phyloP scores from a whole-genome alignment of 2,797 vertebrate genomes.

The Cichlasoma orientale region DNA sequence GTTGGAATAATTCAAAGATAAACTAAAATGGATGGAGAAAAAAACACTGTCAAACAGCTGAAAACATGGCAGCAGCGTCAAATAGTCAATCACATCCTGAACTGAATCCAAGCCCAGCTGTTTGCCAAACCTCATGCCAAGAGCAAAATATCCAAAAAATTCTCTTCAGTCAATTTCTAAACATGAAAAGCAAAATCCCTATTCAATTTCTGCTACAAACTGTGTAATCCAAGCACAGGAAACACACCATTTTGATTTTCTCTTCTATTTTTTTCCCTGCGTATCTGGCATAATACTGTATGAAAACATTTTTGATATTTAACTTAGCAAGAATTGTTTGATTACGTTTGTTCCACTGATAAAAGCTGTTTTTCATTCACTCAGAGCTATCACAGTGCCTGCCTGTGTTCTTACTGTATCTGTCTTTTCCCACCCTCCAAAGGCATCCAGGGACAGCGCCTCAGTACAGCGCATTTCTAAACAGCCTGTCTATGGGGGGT shows the following conservation, averaged over 20 bases:
- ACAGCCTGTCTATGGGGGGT: constrained; percentile 74
- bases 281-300: not conserved
- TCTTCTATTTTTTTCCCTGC: not conserved
- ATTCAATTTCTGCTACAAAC: constrained; percentile 20
- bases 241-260: not conserved
- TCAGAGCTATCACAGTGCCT: not conserved
- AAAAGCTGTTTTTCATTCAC: constrained; percentile 2
- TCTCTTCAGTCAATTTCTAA: constrained; percentile 38
- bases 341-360: constrained; percentile 15
- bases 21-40: not conserved
- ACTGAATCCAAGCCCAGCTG: constrained; percentile 46
- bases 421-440: constrained; percentile 40
- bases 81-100: constrained; percentile 43
- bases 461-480: constrained; percentile 73
- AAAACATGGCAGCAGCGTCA: constrained; percentile 42
- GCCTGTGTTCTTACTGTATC: constrained; percentile 30
- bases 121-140: constrained; percentile 51
- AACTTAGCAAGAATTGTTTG: constrained; percentile 20
- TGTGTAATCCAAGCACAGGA: constrained; percentile 13
- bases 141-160: constrained; percentile 49
- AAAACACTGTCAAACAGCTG: constrained; percentile 17
- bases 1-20: constrained; percentile 25
- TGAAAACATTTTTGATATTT: constrained; percentile 33
- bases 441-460: constrained; percentile 69
- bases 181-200: constrained; percentile 36